phyloP scores from a whole-genome alignment of 2,888 invertebrate species.

The Dascillus cervinus region DNA sequence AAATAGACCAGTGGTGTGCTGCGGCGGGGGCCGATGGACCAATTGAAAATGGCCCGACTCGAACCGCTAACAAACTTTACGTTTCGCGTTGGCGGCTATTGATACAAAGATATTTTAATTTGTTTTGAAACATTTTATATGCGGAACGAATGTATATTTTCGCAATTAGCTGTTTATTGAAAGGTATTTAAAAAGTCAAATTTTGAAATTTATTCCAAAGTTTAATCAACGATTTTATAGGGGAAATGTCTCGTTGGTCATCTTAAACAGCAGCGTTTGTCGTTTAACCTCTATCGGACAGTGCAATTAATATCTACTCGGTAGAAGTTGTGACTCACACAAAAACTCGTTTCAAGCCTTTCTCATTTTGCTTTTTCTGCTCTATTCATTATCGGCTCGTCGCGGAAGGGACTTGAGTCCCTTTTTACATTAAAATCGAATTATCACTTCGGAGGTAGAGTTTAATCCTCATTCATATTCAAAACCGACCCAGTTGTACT shows the following conservation, averaged over 20 bases:
- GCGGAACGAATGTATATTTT: not conserved
- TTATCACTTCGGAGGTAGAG: not conserved
- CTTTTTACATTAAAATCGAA: too few relatives aligned
- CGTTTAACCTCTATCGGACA: conserved; percentile 22
- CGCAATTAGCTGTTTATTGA: not conserved
- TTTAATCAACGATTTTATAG: too few relatives aligned
- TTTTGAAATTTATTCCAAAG: too few relatives aligned
- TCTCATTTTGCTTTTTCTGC: conserved; percentile 28
- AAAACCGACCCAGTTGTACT: too few relatives aligned
- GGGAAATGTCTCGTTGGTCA: too few relatives aligned
- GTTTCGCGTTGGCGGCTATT: too few relatives aligned
- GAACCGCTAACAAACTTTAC: too few relatives aligned
- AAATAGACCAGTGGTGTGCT: conserved; percentile 14
- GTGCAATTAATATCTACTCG: conserved; percentile 27
- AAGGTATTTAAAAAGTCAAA: too few relatives aligned
- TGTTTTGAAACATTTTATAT: not conserved
- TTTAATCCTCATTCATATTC: too few relatives aligned
- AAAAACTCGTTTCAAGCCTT: conserved; percentile 35
- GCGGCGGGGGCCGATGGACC: too few relatives aligned
- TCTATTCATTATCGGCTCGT: not conserved
- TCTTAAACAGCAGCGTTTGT: conserved; percentile 20
- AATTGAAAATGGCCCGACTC: too few relatives aligned
- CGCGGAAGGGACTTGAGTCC: too few relatives aligned
- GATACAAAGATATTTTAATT: not conserved
- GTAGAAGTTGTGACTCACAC: conserved; percentile 31